Evolutionary conservation across 2,797 vertebrate species (phyloP), one percentile per base, ranked within the genome.

Genomic region (Pitangus sulphuratus): DNA sequence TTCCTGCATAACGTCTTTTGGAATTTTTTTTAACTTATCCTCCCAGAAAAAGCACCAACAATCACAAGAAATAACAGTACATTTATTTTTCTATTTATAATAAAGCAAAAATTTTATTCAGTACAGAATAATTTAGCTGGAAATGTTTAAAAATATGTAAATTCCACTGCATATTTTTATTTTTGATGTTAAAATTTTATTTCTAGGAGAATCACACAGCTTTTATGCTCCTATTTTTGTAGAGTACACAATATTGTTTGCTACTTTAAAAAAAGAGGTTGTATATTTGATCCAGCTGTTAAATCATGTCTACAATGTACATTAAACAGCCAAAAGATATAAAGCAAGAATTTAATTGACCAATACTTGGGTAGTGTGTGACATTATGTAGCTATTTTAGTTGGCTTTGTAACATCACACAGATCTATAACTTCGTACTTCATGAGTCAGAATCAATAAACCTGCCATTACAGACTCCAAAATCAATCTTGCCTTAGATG

Each of bases 371-470:
- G 61, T 70, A 96, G 53, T 40, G 79, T 89, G n/a, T 83, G 81
- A 78, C 88, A 91, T 90, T 87, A 77, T 88, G 86, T 91, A 85
- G 75, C 42, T 93, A 26, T 87, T 84, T 78, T 94, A 89, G 53
- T 28, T 87, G 74, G 50, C 50, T 95, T 87, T 66, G 57, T 92
- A 95, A 89, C 81, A 92, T 77, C 51, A 92, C 33, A 77, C 85
- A 42, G 53, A 78, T 96, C 90, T 93, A 82, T 93, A 96, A 80
- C 76, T 86, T 95, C 82, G 70, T 94, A 90, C 72, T 91, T 92
- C 81, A 82, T 79, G 77, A 96, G 58, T 79, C 75, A 92, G 64
- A 95, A 87, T 97, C 90, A 96, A 92, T 95, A 94, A 95, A 86
- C n/a, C 56, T 95, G 65, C 70, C 61, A 74, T 84, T 95, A 85